phyloP scores from a whole-genome alignment of 2,888 invertebrate species.

The Nymphalis polychloros region DNA sequence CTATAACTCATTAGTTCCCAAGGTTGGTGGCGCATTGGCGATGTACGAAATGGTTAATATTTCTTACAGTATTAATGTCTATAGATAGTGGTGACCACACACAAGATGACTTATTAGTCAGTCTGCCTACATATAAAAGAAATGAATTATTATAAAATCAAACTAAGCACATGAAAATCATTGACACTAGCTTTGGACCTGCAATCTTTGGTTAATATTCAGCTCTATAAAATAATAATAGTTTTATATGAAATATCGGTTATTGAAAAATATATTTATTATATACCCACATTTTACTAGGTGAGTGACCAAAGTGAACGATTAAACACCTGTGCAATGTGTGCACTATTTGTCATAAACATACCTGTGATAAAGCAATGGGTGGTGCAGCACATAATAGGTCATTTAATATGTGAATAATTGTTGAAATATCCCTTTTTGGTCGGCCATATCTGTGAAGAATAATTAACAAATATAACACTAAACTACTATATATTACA shows the following conservation, averaged over 20 bases:
- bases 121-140: too few relatives aligned
- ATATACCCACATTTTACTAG: conserved; percentile 7
- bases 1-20: too few relatives aligned
- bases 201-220: neutral
- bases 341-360: conserved; percentile 14
- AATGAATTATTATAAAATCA: too few relatives aligned
- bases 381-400: conserved; percentile 93
- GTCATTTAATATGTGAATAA: conserved; percentile 97
- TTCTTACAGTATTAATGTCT: too few relatives aligned
- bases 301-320: conserved; percentile 4
- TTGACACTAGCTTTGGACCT: neutral
- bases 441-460: conserved; percentile 89
- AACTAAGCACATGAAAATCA: neutral
- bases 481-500: neutral
- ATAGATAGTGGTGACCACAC: too few relatives aligned
- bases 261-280: too few relatives aligned
- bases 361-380: conserved; percentile 80
- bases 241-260: too few relatives aligned
- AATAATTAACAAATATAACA: conserved; percentile 11
- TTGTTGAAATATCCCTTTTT: conserved; percentile 95
- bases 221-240: too few relatives aligned
- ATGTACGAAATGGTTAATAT: too few relatives aligned
- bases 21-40: too few relatives aligned
- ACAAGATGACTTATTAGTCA: too few relatives aligned
- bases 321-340: conserved; percentile 22